Conservation (phyloP, 2,113 vertebrate genomes). For the Gymnobelideus leadbeateri region DNA sequence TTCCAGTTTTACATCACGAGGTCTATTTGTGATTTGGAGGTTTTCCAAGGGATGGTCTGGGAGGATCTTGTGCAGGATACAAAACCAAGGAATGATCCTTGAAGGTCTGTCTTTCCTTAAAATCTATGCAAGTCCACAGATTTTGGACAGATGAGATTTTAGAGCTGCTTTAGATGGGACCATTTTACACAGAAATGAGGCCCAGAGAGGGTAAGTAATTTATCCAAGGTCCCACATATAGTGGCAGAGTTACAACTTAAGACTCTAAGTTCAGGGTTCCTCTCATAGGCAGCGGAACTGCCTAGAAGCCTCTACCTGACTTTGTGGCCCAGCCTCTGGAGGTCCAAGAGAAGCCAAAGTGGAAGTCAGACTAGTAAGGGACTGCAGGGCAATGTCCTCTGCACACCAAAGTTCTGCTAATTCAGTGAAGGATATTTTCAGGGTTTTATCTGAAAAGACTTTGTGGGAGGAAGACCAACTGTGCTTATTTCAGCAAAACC, state of each 20-base stretch:
- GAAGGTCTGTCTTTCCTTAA: not conserved
- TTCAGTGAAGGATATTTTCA: not conserved
- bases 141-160: not conserved
- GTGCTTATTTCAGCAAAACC: not conserved
- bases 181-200: not conserved
- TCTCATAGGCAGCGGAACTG: not conserved
- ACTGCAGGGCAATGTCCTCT: not conserved
- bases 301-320: not conserved
- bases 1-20: constrained; percentile 52
- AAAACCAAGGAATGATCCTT: constrained; percentile 4
- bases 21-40: constrained; percentile 49
- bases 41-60: not conserved
- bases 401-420: not conserved
- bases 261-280: not conserved
- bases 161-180: not conserved
- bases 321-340: not conserved
- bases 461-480: not conserved
- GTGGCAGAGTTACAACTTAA: not conserved
- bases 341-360: not conserved
- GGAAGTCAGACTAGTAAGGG: accelerated
- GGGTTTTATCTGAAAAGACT: not conserved
- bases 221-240: not conserved
- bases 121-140: not conserved
- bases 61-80: not conserved
- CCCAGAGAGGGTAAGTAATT: not conserved